Evolutionary conservation across 2,888 invertebrate species (phyloP), one percentile per base, ranked within the genome.

Genomic region (Drosophila quinaria): DNA sequence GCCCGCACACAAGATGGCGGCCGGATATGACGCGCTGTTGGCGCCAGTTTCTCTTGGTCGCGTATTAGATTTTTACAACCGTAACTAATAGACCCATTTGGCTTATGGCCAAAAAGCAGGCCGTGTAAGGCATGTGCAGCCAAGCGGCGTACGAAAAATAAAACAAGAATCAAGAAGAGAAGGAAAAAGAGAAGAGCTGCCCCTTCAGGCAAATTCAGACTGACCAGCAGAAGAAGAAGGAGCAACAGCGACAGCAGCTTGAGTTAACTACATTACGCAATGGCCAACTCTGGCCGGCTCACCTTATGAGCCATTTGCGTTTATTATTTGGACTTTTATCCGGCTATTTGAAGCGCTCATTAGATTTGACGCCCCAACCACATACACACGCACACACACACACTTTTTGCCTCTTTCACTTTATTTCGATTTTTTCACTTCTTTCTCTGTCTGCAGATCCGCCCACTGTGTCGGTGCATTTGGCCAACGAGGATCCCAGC

Each of bases 381-480:
- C 65, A 80, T 65, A 2, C 19, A 22, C 65, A 80, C 67, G 1
- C 19, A 22, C 25, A 1, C 25, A 25, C 22, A 67, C 55, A 78
- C 44, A n/a, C n/a, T n/a, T n/a, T 69, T 55, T 50, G 52, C 54
- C 22, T 22, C 22, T 8, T 13, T 59, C 49, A 58, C 50, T 60
- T 59, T 54, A 15, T 58, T 17, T 37, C n/a, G 22, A 46, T 55
- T n/a, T 19, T 50, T n/a, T 50, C 13, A 3, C 19, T 6, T 19
- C 55, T 19, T 50, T 17, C 11, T 39, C 42, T 13, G 22, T n/a
- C 92, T 93, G n/a, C 93, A 97, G 97, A 97, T 94, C 95, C 96
- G 51, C 97, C 97, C 51, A 95, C 95, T 41, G 96, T 96, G 9
- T 94, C 95, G 64, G 95, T 97, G 84, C 94, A 94, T 78, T 93